Percentiles rank a stretch among this genome's conserved stretches.
These are phyloP conservation scores for Pyrrhia umbra DNA, from an alignment of 2,888 invertebrate species.

Conservation along the genomic window DNA sequence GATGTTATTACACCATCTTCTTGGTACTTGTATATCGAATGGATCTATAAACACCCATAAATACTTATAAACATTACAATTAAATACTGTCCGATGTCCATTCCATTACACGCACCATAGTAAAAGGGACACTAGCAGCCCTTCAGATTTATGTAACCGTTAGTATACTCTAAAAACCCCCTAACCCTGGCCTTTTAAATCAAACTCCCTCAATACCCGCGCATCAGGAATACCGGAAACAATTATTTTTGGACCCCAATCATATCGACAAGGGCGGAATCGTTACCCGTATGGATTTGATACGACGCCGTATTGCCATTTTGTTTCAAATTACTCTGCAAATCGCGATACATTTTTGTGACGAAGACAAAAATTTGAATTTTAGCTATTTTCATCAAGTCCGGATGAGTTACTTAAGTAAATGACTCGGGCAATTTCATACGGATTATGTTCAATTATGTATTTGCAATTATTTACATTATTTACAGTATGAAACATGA, in stretches of 20 bases:
- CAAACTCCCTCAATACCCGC: constrained; percentile 47
- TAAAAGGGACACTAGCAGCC: constrained; percentile 7
- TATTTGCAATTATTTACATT: too few relatives aligned
- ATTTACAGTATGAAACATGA: too few relatives aligned
- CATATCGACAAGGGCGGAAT: constrained; percentile 63
- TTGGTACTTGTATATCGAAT: too few relatives aligned
- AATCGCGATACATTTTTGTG: constrained; percentile 42
- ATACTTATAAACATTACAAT: too few relatives aligned
- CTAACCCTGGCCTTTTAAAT: constrained; percentile 41
- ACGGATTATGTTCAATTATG: too few relatives aligned
- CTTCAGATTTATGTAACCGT: constrained; percentile 24
- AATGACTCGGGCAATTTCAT: too few relatives aligned
- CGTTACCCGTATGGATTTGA: constrained; percentile 51
- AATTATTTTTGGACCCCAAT: constrained; percentile 76
- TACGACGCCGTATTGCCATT: constrained; percentile 45
- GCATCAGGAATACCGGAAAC: constrained; percentile 75
- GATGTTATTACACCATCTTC: too few relatives aligned
- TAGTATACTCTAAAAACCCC: constrained; percentile 37
- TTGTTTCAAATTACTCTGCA: constrained; percentile 55
- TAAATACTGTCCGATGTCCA: not conserved
- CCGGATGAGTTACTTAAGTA: too few relatives aligned
- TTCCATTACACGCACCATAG: not conserved
- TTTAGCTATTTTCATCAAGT: too few relatives aligned
- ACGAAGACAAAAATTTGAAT: constrained; percentile 27
- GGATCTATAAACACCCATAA: too few relatives aligned